phyloP scores from a whole-genome alignment of 1,140 invertebrate genomes.

The Neelides sp. region DNA sequence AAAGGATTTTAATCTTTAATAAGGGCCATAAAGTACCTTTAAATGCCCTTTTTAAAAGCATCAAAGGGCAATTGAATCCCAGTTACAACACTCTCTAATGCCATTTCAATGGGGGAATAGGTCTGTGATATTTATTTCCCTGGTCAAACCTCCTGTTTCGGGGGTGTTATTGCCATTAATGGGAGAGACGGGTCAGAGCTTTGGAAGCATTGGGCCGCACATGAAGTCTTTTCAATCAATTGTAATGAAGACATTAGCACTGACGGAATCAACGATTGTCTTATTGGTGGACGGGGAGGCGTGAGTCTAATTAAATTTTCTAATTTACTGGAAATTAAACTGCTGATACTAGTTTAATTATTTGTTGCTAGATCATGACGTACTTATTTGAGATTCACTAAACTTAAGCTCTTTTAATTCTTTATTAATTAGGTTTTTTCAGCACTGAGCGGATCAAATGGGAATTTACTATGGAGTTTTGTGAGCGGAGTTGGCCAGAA shows the following conservation, averaged over 20 bases:
- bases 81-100: too few species aligned
- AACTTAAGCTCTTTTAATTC: neutral
- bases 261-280: constrained; percentile 58
- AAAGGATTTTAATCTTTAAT: too few species aligned
- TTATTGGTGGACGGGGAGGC: constrained; percentile 56
- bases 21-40: too few species aligned
- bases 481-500: constrained; percentile 31
- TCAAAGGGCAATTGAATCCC: too few species aligned
- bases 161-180: constrained; percentile 62
- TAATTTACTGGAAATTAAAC: neutral
- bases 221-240: constrained; percentile 60
- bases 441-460: constrained; percentile 53
- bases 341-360: neutral
- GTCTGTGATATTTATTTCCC: constrained; percentile 55
- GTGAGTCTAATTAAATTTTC: constrained; percentile 39
- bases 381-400: neutral
- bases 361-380: neutral
- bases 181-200: constrained; percentile 55
- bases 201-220: constrained; percentile 60
- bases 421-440: constrained; percentile 44
- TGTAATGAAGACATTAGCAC: constrained; percentile 58
- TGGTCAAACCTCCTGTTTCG: constrained; percentile 51
- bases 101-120: too few species aligned
- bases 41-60: too few species aligned
- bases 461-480: constrained; percentile 54